Conservation (phyloP, 2,888 invertebrate species). For the Resseliella maxima region DNA sequence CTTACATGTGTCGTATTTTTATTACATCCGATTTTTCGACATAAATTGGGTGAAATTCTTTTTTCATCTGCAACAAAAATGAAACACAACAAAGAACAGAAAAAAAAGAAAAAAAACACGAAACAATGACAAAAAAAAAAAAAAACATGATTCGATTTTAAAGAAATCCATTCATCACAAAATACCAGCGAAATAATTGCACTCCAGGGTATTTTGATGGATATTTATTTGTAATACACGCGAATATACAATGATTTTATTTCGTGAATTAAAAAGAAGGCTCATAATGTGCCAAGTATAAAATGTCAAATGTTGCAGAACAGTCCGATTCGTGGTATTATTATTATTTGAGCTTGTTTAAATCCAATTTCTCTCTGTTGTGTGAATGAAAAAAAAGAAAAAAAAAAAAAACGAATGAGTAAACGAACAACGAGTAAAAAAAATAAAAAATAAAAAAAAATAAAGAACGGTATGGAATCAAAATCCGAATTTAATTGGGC, state of each 20-base stretch:
- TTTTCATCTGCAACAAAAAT: neutral
- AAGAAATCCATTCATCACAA: neutral
- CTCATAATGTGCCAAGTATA: neutral
- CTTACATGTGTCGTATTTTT: conserved; percentile 23
- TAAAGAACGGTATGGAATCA: too few relatives aligned
- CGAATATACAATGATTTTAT: neutral
- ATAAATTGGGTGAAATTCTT: neutral
- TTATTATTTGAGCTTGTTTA: too few relatives aligned
- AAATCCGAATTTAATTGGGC: conserved; percentile 51
- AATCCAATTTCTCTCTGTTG: too few relatives aligned
- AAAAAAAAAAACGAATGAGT: too few relatives aligned
- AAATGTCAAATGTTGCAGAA: neutral
- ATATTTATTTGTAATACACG: neutral
- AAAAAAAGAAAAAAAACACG: neutral
- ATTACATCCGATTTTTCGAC: conserved; percentile 17
- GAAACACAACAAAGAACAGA: neutral
- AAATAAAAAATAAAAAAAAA: neutral
- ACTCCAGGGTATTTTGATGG: conserved; percentile 41
- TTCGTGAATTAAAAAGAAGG: neutral
- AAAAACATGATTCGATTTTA: conserved; percentile 23
- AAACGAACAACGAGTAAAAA: neutral
- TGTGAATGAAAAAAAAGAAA: too few relatives aligned
- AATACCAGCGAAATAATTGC: conserved; percentile 22
- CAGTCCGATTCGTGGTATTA: too few relatives aligned
- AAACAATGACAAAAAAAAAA: conserved; percentile 6